Percentiles rank a stretch among this genome's conserved stretches.
These are phyloP conservation scores for Carterocephalus palaemon DNA, from an alignment of 2,888 invertebrate genomes.

Conservation along the genomic window DNA sequence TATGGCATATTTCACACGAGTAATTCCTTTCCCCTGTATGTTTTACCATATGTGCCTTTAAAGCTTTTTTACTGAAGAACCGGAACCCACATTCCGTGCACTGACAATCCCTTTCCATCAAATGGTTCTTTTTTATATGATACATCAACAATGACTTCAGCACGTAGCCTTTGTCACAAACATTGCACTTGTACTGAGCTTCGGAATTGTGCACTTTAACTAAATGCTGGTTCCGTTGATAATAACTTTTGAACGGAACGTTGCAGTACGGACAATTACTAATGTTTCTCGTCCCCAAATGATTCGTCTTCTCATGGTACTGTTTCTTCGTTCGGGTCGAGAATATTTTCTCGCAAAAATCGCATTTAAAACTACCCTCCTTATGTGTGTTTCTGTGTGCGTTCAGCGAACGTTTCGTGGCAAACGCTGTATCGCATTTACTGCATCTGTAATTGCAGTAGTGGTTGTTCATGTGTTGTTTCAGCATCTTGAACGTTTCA, in stretches of 20 bases:
- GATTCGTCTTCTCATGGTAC: constrained; percentile 65
- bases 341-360: constrained; percentile 63
- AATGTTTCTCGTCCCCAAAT: constrained; percentile 58
- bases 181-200: constrained; percentile 64
- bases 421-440: constrained; percentile 54
- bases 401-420: constrained; percentile 54
- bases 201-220: constrained; percentile 65
- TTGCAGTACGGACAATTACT: constrained; percentile 64
- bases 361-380: constrained; percentile 61
- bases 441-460: constrained; percentile 57
- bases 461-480: constrained; percentile 69
- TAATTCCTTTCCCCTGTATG: constrained; percentile 67
- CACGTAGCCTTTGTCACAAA: constrained; percentile 56
- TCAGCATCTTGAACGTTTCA: constrained; percentile 67
- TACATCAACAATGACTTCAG: constrained; percentile 60
- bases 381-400: constrained; percentile 55
- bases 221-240: constrained; percentile 64
- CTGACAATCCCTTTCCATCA: constrained; percentile 69
- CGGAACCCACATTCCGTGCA: constrained; percentile 72
- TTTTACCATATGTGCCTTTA: constrained; percentile 73
- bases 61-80: constrained; percentile 75
- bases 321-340: constrained; percentile 51
- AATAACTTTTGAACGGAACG: constrained; percentile 60
- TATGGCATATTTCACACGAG: constrained; percentile 58
- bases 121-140: constrained; percentile 66